Percentiles rank a stretch among this genome's conserved stretches.
Evolutionary conservation across 2,888 invertebrate genomes (phyloP).

Genomic region (Cephonodes hylas): DNA sequence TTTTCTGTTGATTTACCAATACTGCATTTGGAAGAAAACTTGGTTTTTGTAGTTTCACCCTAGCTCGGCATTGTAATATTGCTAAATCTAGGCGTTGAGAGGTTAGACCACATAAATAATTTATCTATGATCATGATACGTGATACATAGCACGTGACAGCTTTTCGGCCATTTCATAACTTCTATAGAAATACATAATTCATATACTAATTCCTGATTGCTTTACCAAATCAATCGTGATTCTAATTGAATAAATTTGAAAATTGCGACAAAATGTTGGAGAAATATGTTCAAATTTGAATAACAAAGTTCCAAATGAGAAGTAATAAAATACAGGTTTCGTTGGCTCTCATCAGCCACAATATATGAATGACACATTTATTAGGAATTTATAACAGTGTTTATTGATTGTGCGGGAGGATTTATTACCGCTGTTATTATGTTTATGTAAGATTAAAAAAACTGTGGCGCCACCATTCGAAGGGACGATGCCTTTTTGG

Average conservation of each 20-base stretch:
- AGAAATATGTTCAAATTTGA: not conserved
- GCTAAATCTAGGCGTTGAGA: no score
- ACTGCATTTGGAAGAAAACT: conserved; percentile 3
- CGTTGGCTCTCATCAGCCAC: not conserved
- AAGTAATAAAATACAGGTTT: not conserved
- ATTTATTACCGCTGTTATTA: conserved; percentile 1
- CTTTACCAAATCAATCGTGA: no score
- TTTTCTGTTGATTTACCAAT: conserved; percentile 21
- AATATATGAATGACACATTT: conserved; percentile 2
- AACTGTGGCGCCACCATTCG: not conserved
- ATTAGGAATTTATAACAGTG: not conserved
- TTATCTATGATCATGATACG: no score
- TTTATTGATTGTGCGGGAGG: not conserved
- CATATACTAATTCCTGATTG: not conserved
- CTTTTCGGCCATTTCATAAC: not conserved
- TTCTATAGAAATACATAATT: not conserved
- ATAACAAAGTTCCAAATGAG: not conserved
- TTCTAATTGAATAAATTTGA: not conserved
- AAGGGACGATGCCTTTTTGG: not conserved
- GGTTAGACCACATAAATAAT: no score
- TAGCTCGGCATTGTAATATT: no score
- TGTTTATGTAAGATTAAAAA: not conserved
- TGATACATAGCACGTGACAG: not conserved
- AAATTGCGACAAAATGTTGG: not conserved
- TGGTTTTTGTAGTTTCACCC: no score